Conservation (phyloP, 92 coral and sea anemone species). For the Phenganax stokvisi region DNA sequence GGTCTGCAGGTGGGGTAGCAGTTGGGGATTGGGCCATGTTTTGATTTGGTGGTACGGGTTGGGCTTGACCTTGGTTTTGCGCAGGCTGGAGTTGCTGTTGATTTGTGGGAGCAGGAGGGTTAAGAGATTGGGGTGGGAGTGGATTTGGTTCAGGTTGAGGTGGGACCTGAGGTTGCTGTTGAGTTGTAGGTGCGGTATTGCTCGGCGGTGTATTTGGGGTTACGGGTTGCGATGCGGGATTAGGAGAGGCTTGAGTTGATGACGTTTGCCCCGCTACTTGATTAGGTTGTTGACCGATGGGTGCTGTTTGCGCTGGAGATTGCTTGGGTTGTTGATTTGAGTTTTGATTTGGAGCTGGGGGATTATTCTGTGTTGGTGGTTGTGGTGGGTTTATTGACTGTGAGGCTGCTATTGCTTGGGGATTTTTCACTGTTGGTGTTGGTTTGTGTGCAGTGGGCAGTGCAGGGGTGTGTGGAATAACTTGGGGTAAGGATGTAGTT, state of each 20-base stretch:
- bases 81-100: background rate
- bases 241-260: background rate
- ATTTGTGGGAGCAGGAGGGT: background rate
- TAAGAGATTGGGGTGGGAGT: background rate
- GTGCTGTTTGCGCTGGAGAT: background rate
- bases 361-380: background rate
- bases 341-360: background rate
- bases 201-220: background rate
- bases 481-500: too few relatives aligned
- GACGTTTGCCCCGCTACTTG: background rate
- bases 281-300: background rate
- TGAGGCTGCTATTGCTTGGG: background rate
- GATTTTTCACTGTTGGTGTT: background rate
- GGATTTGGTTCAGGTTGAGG: background rate
- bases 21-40: too few relatives aligned
- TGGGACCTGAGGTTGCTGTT: background rate
- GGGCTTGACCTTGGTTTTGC: background rate
- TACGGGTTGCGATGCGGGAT: background rate
- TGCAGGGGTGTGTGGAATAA: background rate
- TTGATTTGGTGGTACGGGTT: too few relatives aligned
- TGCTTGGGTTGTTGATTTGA: background rate
- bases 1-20: too few relatives aligned
- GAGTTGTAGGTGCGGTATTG: background rate
- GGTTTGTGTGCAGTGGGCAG: background rate
- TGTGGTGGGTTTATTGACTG: background rate